Percentiles rank a stretch among this genome's conserved stretches.
Evolutionary conservation across 1,140 invertebrate species (phyloP).

Genomic region (Eurosta solidaginis): DNA sequence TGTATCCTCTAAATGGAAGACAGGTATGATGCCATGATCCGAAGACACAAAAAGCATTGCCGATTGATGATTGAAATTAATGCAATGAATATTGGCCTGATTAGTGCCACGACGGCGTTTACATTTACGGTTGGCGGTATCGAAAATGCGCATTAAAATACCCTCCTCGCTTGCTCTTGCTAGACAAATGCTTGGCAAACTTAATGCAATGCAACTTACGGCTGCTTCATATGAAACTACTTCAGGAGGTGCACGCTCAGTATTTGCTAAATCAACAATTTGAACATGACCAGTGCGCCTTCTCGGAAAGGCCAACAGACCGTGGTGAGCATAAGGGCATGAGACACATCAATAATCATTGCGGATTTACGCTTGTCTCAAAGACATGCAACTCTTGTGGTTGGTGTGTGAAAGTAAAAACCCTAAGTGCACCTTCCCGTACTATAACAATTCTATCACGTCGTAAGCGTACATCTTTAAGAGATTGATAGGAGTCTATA

Average conservation of each 20-base stretch:
- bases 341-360: constrained; percentile 97
- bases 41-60: constrained; percentile 93
- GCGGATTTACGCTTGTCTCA: no score
- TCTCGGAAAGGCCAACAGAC: no score
- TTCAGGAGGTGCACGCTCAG: no score
- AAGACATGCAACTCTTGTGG: constrained; percentile 91
- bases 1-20: constrained; percentile 92
- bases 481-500: constrained; percentile 89
- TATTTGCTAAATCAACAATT: constrained; percentile 85
- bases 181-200: constrained; percentile 82
- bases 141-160: no score
- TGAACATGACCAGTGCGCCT: constrained; percentile 93
- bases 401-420: constrained; percentile 96
- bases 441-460: constrained; percentile 96
- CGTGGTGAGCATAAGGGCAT: constrained; percentile 88
- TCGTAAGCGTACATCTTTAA: constrained; percentile 85
- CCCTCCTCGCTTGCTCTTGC: constrained; percentile 92
- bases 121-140: constrained; percentile 82
- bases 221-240: no score
- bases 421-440: constrained; percentile 93
- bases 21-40: constrained; percentile 96
- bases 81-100: constrained; percentile 79
- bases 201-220: no score
- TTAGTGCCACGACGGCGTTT: constrained; percentile 92
- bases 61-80: constrained; percentile 96